Percentiles rank a stretch among this genome's conserved stretches.
Conservation (phyloP, 2,888 invertebrate genomes). For the Copidosoma aretas region DNA sequence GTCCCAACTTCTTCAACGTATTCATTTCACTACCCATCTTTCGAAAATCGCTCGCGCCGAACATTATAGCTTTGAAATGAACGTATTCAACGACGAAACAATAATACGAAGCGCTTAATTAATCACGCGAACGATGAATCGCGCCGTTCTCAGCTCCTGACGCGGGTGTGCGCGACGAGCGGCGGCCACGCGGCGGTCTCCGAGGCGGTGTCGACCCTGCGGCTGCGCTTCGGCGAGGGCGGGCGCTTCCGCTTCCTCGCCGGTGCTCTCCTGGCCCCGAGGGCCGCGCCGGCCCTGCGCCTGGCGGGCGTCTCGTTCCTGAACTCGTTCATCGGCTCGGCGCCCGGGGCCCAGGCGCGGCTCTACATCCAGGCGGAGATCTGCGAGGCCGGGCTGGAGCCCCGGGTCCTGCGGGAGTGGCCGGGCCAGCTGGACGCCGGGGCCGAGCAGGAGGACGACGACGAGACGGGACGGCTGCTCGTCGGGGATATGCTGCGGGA, state of each 20-base stretch:
- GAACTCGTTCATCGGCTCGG: constrained; percentile 81
- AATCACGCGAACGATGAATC: too few species aligned
- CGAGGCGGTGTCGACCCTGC: constrained; percentile 87
- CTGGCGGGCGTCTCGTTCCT: constrained; percentile 84
- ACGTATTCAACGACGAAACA: too few species aligned
- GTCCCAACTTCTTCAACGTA: too few species aligned
- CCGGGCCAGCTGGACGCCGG: constrained; percentile 50
- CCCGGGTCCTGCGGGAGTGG: constrained; percentile 58
- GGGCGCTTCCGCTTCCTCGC: constrained; percentile 90
- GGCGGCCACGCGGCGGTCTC: constrained; percentile 86
- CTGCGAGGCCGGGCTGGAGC: constrained; percentile 61
- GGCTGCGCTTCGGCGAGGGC: constrained; percentile 88
- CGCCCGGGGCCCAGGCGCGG: constrained; percentile 76
- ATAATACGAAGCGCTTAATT: too few species aligned
- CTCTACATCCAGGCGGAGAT: constrained; percentile 76
- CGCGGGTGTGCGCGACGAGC: constrained; percentile 80
- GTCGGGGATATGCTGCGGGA: constrained; percentile 57
- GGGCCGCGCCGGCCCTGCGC: constrained; percentile 71
- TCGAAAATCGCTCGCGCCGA: too few species aligned
- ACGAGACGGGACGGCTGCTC: constrained; percentile 49
- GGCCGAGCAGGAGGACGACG: constrained; percentile 49
- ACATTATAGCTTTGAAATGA: too few species aligned
- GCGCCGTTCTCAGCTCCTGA: constrained; percentile 74
- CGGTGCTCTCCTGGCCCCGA: constrained; percentile 84
- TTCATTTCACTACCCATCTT: too few species aligned